These are phyloP conservation scores for Coreoperca whiteheadi DNA, from an alignment of 2,113 vertebrate species.

Conservation along the genomic window DNA sequence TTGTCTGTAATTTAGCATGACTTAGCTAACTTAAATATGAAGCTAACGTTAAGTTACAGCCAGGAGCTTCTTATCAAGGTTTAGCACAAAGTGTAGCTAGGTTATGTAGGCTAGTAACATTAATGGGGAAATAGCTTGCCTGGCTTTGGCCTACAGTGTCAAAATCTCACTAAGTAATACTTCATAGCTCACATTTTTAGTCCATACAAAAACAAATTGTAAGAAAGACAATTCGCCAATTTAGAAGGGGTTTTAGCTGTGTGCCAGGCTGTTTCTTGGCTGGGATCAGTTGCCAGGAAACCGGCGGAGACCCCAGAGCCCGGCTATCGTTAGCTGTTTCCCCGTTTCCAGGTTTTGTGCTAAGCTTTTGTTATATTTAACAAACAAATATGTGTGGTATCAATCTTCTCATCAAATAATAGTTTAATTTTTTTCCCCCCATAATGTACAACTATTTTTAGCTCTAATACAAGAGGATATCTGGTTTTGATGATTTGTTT, in stretches of 20 bases:
- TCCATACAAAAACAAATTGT: background rate
- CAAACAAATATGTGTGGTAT: background rate
- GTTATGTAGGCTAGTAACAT: too few relatives aligned
- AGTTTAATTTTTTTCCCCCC: background rate
- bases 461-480: background rate
- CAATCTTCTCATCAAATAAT: background rate
- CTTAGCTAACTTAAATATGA: background rate
- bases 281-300: background rate
- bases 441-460: background rate
- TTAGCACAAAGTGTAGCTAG: too few relatives aligned
- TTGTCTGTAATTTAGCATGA: background rate
- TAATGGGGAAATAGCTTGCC: background rate
- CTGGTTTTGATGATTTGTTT: background rate
- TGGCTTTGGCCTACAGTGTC: background rate
- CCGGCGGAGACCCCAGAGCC: background rate
- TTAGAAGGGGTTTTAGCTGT: background rate
- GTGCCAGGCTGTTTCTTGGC: background rate
- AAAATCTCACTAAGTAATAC: background rate
- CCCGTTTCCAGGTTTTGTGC: background rate
- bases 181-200: background rate
- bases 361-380: slow-evolving; percentile 1
- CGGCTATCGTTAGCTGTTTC: too few relatives aligned
- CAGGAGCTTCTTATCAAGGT: background rate
- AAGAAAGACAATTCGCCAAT: background rate
- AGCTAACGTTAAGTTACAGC: background rate